phyloP scores from a whole-genome alignment of 2,888 invertebrate species.

The Eupithecia centaureata region DNA sequence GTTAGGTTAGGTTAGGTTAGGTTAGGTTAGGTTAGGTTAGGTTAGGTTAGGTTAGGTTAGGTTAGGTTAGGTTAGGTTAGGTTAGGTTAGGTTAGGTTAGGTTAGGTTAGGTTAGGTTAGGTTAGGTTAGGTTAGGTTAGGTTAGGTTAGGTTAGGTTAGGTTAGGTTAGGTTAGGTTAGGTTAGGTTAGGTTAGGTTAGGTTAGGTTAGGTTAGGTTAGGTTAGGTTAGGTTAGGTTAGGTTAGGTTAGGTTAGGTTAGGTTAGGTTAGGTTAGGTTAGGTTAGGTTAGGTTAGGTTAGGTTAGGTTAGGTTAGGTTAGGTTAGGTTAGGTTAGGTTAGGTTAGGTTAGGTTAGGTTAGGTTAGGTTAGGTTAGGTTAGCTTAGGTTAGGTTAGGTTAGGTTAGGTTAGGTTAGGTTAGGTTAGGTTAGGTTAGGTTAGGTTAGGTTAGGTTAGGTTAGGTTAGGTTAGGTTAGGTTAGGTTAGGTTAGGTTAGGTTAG shows the following conservation, averaged over 20 bases:
- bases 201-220: constrained; percentile 30
- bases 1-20: constrained; percentile 38
- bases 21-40: constrained; percentile 32
- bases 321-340: background rate
- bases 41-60: constrained; percentile 35
- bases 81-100: constrained; percentile 45
- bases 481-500: too few species aligned
- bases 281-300: constrained; percentile 28
- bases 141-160: constrained; percentile 39
- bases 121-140: constrained; percentile 47
- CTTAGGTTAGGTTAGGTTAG: too few species aligned
- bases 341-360: constrained; percentile 22
- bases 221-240: constrained; percentile 37
- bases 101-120: constrained; percentile 46
- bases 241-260: constrained; percentile 39
- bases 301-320: constrained; percentile 11
- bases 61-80: constrained; percentile 41
- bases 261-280: constrained; percentile 30
- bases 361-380: constrained; percentile 31
- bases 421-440: too few species aligned
- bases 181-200: constrained; percentile 38
- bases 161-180: constrained; percentile 39
- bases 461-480: too few species aligned
- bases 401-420: too few species aligned
- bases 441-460: too few species aligned